Evolutionary conservation across 1,140 invertebrate species (phyloP), one percentile per base, ranked within the genome.

Genomic region (Brachionus rubens): DNA sequence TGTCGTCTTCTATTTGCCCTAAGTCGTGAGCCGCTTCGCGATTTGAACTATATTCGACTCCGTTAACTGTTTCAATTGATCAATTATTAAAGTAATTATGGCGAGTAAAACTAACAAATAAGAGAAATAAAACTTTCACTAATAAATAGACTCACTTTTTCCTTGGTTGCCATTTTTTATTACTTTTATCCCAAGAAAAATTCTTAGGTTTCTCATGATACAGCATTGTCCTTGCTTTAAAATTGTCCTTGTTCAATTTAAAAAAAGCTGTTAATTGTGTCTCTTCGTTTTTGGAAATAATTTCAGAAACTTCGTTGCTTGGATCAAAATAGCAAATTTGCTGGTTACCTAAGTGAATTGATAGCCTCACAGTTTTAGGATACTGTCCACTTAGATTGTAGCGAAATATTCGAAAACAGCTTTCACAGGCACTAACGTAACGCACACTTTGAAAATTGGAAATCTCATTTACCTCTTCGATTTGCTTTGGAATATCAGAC

Each of bases 351-450:
- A 78, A 36, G 48, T 77, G 41, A 21, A 78, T 59, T 30, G 68
- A n/a, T 43, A 77, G n/a, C 12, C 41, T 46, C 12, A 46, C 7
- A n/a, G 76, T 47, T 50, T 41, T 33, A 3, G 56, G 78, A 68
- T 75, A 75, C n/a, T 48, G 33, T 26, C 65, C 52, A 77, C 33
- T 76, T 33, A 77, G 47, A 26, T 56, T 21, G n/a, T 68, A 72
- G 19, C 14, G 36, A 59, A 72, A 50, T 12, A 77, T 41, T 30
- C 30, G 9, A 33, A 30, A 77, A 12, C 16, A 9, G 14, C 19
- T 50, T 70, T 78, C 75, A 68, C 40, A 68, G 26, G 43, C 28
- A 26, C 78, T 67, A n/a, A 78, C 70, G 30, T 78, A 78, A 62
- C 76, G 40, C n/a, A 24, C 70, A 52, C n/a, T 16, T 76, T 78